Conservation (phyloP, 1,140 invertebrate species). For the Antheraea pernyi region DNA sequence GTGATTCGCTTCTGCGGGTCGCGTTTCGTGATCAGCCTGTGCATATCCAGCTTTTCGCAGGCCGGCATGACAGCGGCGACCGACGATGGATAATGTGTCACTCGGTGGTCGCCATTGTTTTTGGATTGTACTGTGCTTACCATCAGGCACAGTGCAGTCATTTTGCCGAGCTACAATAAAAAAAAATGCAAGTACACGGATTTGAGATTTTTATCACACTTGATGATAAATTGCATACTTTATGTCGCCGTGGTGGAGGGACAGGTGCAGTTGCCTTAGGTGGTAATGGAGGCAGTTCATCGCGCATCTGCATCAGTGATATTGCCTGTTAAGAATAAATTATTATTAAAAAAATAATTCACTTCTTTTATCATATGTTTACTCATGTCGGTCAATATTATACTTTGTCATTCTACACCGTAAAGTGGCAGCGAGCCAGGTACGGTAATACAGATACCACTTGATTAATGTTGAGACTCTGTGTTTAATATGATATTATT, state of each 20-base stretch:
- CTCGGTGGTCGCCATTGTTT: too few relatives aligned
- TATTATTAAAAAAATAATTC: background rate
- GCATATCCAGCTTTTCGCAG: too few relatives aligned
- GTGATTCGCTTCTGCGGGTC: too few relatives aligned
- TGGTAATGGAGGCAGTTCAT: conserved; percentile 86
- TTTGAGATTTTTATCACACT: too few relatives aligned
- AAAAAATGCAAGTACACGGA: too few relatives aligned
- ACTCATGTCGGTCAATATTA: conserved; percentile 7
- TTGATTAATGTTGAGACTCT: background rate
- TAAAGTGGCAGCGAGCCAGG: background rate
- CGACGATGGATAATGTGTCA: too few relatives aligned
- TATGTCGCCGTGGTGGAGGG: conserved; percentile 91
- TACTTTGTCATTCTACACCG: background rate
- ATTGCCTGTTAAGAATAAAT: conserved; percentile 42
- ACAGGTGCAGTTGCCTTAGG: conserved; percentile 90
- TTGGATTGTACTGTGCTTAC: too few relatives aligned
- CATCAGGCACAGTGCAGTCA: too few relatives aligned
- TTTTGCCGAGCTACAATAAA: too few relatives aligned
- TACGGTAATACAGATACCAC: background rate
- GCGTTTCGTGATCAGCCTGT: too few relatives aligned
- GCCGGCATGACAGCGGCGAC: too few relatives aligned
- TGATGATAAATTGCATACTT: conserved; percentile 59
- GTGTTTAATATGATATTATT: background rate
- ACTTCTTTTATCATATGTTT: background rate
- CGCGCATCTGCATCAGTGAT: conserved; percentile 47